Conservation (phyloP, 2,888 invertebrate species). For the Agonopterix heracliana region DNA sequence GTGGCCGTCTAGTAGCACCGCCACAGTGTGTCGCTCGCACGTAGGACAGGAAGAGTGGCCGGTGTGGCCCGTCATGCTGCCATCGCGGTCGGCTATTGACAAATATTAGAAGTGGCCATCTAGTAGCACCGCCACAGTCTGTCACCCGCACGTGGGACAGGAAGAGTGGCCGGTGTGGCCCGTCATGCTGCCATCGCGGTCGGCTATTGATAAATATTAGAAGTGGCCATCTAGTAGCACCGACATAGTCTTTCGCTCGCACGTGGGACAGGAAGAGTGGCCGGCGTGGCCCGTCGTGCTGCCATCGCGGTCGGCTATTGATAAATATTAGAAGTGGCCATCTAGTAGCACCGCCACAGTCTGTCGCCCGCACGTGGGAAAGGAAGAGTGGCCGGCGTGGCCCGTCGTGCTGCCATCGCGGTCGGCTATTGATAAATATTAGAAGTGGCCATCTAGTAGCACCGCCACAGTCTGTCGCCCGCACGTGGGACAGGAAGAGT, state of each 20-base stretch:
- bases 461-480: too few species aligned
- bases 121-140: too few species aligned
- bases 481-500: constrained; percentile 38
- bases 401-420: constrained; percentile 59
- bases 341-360: too few species aligned
- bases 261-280: too few species aligned
- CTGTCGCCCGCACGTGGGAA: constrained; percentile 23
- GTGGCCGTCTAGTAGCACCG: too few species aligned
- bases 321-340: too few species aligned
- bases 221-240: too few species aligned
- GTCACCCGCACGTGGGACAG: constrained; percentile 12
- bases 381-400: constrained; percentile 52
- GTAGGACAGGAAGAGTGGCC: constrained; percentile 51
- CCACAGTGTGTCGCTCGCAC: constrained; percentile 17
- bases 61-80: constrained; percentile 52
- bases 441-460: too few species aligned
- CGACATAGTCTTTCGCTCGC: too few species aligned
- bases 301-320: too few species aligned
- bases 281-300: too few species aligned
- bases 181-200: constrained; percentile 56
- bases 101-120: constrained; percentile 30
- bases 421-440: constrained; percentile 59
- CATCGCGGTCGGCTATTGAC: constrained; percentile 60
- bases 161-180: constrained; percentile 49
- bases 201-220: too few species aligned